A percentile compares a stretch with the other conserved stretches of the same genome.
Evolutionary conservation across 1,140 invertebrate genomes (phyloP).

Genomic region (Drosophila sulfurigaster): DNA sequence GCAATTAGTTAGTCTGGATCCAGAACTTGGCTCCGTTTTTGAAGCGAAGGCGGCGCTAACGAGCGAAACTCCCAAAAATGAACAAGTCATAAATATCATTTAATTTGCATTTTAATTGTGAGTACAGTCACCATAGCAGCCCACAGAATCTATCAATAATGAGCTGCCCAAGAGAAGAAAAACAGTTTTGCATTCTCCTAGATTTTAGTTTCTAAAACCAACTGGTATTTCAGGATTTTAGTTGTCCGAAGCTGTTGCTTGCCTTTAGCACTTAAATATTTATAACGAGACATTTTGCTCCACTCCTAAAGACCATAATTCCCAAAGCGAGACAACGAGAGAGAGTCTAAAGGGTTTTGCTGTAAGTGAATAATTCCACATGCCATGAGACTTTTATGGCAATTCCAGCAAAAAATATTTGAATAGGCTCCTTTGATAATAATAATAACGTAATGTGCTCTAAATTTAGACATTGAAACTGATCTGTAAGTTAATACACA

Average conservation of each 20-base stretch:
- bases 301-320: neutral
- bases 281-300: constrained; percentile 47
- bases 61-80: neutral
- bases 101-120: constrained; percentile 35
- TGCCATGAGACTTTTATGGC: constrained; percentile 2
- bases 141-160: constrained; percentile 32
- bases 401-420: neutral
- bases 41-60: neutral
- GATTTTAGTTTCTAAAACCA: no score
- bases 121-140: constrained; percentile 34
- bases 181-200: no score
- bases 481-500: constrained; percentile 15
- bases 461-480: constrained; percentile 2
- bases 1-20: constrained; percentile 41
- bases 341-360: constrained; percentile 1
- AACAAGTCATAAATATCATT: constrained; percentile 5
- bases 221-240: constrained; percentile 22
- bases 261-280: constrained; percentile 66
- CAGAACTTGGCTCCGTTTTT: neutral
- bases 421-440: neutral
- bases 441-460: neutral
- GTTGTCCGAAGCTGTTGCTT: constrained; percentile 61
- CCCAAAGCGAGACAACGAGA: neutral
- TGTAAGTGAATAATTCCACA: neutral
- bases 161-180: neutral